Conservation (phyloP, 2,113 vertebrate species). For the Salminus brasiliensis region DNA sequence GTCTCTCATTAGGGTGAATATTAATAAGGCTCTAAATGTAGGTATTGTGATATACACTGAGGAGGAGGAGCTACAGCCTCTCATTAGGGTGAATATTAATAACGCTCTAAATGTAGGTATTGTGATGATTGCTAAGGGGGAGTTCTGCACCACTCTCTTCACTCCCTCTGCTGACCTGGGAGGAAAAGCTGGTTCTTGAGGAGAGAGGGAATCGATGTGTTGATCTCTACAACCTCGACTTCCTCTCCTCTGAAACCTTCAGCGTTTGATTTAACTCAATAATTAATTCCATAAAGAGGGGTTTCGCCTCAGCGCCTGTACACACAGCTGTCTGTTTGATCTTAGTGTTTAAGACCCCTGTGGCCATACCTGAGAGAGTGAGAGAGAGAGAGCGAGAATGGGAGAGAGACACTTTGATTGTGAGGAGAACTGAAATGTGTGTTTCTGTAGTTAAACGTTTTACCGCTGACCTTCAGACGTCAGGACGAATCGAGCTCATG, state of each 20-base stretch:
- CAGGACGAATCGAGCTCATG: slow-evolving; percentile 22
- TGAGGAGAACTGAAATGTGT: too few relatives aligned
- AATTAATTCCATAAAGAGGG: slow-evolving; percentile 6
- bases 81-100: too few relatives aligned
- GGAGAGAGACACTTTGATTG: too few relatives aligned
- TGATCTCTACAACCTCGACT: slow-evolving; percentile 4
- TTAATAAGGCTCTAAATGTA: too few relatives aligned
- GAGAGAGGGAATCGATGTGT: neutral
- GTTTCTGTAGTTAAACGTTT: too few relatives aligned
- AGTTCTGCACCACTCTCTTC: neutral
- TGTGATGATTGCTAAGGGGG: neutral
- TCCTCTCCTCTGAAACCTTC: neutral
- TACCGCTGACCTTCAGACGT: slow-evolving; percentile 36
- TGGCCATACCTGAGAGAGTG: slow-evolving; percentile 21
- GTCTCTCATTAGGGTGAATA: too few relatives aligned
- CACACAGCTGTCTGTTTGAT: slow-evolving; percentile 26
- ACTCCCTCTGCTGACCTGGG: neutral
- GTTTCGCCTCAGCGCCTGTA: neutral
- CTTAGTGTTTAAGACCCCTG: slow-evolving; percentile 10
- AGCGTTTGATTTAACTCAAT: slow-evolving; percentile 16
- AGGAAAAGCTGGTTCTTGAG: neutral
- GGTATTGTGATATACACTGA: too few relatives aligned
- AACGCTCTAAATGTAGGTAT: too few relatives aligned
- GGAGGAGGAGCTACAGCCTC: too few relatives aligned
- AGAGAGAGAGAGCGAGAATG: neutral